Conservation (phyloP, 2,888 invertebrate genomes). For the Sinohyriopsis cumingii region DNA sequence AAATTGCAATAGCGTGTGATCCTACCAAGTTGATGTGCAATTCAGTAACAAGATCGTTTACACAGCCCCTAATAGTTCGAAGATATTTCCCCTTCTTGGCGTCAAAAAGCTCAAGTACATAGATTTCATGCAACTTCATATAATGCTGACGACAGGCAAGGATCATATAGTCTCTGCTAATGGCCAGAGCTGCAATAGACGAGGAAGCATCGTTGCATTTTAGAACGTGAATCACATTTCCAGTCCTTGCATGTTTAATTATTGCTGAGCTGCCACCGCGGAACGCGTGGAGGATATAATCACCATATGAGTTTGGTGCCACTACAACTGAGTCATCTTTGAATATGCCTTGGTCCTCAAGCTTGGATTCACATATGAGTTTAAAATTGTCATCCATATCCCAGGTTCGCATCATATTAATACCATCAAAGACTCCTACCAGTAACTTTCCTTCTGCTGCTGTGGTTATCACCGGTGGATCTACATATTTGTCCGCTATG, state of each 20-base stretch:
- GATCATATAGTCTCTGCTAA: slow-evolving; percentile 65
- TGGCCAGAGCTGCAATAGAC: slow-evolving; percentile 61
- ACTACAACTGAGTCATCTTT: slow-evolving; percentile 62
- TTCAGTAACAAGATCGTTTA: slow-evolving; percentile 56
- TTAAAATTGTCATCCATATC: slow-evolving; percentile 46
- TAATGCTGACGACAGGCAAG: slow-evolving; percentile 63
- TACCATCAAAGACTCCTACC: slow-evolving; percentile 64
- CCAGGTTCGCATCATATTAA: slow-evolving; percentile 61
- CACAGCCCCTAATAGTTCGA: slow-evolving; percentile 65
- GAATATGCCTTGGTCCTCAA: slow-evolving; percentile 53
- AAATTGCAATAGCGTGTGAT: slow-evolving; percentile 65
- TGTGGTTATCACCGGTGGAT: slow-evolving; percentile 61
- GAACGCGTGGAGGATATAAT: slow-evolving; percentile 63
- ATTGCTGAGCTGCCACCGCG: slow-evolving; percentile 58
- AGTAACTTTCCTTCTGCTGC: slow-evolving; percentile 59
- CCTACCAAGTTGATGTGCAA: slow-evolving; percentile 62
- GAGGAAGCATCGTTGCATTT: slow-evolving; percentile 59
- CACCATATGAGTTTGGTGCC: slow-evolving; percentile 51
- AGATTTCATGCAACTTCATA: slow-evolving; percentile 63
- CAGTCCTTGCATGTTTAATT: slow-evolving; percentile 59
- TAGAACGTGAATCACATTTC: slow-evolving; percentile 58
- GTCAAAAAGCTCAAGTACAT: slow-evolving; percentile 66
- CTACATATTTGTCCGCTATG: slow-evolving; percentile 52
- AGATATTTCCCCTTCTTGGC: slow-evolving; percentile 58
- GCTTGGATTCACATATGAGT: slow-evolving; percentile 43